Evolutionary conservation across 2,113 vertebrate species (phyloP).

Genomic region (Amia ocellicauda): DNA sequence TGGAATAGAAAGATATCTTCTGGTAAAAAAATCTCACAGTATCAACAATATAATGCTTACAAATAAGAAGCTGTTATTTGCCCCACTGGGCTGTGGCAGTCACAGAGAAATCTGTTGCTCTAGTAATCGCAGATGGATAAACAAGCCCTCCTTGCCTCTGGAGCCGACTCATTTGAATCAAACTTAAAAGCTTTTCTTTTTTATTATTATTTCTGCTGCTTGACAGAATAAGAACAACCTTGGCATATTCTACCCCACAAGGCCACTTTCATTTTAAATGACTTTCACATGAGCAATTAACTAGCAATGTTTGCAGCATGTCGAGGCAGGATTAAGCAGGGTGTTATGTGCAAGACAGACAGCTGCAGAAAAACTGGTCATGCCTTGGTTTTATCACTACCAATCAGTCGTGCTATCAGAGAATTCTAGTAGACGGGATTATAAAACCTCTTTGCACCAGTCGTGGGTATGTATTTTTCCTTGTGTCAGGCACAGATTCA

Average conservation of each 20-base stretch:
- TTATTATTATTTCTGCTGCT: not conserved
- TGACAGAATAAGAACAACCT: not conserved
- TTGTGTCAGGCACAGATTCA: not conserved
- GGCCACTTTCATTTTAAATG: not conserved
- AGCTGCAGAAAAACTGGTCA: not conserved
- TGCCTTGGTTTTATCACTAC: not conserved
- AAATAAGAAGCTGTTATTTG: constrained; percentile 7
- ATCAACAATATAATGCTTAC: not conserved
- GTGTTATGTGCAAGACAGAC: not conserved
- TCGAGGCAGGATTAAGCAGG: not conserved
- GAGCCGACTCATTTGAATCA: not conserved
- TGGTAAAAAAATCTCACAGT: not conserved
- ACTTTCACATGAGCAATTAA: not conserved
- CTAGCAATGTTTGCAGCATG: not conserved
- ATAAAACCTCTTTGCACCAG: not conserved
- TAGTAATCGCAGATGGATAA: not conserved
- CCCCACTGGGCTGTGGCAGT: not conserved
- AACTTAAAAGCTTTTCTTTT: not conserved
- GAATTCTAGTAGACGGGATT: not conserved
- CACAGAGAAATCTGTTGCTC: not conserved
- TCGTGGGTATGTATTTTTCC: not conserved
- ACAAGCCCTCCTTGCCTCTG: not conserved
- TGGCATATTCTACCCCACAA: not conserved
- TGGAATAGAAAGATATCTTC: not conserved
- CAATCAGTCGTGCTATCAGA: not conserved